These are phyloP conservation scores for Kryptolebias marmoratus DNA, from an alignment of 2,113 vertebrate species.

Conservation along the genomic window DNA sequence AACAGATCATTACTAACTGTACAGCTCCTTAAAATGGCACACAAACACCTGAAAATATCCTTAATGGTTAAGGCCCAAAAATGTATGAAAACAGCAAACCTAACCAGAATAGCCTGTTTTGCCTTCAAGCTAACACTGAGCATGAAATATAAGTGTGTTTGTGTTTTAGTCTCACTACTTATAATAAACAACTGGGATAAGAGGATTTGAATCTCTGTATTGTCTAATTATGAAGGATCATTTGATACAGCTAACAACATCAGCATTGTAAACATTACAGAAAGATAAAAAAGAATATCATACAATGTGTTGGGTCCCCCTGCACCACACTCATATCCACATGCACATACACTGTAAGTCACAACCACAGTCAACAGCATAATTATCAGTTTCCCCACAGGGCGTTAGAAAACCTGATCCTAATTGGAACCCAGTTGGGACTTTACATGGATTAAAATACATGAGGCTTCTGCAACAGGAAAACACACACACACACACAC, in stretches of 20 bases:
- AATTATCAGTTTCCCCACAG: slow-evolving; percentile 82
- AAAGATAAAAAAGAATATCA: slow-evolving; percentile 65
- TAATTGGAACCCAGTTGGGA: slow-evolving; percentile 84
- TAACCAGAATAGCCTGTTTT: slow-evolving; percentile 12
- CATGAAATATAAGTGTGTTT: slow-evolving; percentile 5
- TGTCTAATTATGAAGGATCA: slow-evolving; percentile 72
- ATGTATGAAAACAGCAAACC: slow-evolving; percentile 25
- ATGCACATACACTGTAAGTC: slow-evolving; percentile 58
- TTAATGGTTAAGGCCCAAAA: slow-evolving; percentile 26
- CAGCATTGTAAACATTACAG: slow-evolving; percentile 71
- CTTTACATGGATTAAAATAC: slow-evolving; percentile 82
- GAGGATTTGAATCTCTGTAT: slow-evolving; percentile 56
- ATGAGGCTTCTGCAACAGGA: slow-evolving; percentile 73
- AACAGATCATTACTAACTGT: slow-evolving; percentile 21
- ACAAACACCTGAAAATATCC: slow-evolving; percentile 5
- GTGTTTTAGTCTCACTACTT: slow-evolving; percentile 25
- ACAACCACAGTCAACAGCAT: slow-evolving; percentile 79
- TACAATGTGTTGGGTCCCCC: slow-evolving; percentile 59
- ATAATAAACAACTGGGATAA: slow-evolving; percentile 61
- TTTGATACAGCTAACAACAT: slow-evolving; percentile 67
- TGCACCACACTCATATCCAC: slow-evolving; percentile 28
- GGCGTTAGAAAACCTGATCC: slow-evolving; percentile 78
- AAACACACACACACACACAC: slow-evolving; percentile 39
- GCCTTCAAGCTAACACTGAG: slow-evolving; percentile 30
- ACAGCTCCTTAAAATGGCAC: slow-evolving; percentile 18